Percentiles rank a stretch among this genome's conserved stretches.
phyloP scores from a whole-genome alignment of 53 echinoderm and acorn worm species.

The Paracentrotus lividus region DNA sequence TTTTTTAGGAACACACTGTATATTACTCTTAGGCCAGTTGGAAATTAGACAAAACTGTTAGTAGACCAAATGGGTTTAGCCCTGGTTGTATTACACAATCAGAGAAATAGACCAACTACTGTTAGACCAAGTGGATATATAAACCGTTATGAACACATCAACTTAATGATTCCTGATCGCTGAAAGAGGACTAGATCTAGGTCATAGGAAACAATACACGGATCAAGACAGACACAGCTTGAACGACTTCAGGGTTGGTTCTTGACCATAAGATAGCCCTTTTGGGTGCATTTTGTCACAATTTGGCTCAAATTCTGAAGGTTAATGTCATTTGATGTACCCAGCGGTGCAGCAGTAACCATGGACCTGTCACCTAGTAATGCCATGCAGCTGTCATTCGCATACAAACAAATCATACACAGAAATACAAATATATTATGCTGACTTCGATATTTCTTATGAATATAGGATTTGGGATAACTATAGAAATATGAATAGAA shows the following conservation, averaged over 20 bases:
- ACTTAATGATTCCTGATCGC: not conserved
- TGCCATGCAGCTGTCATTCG: not conserved
- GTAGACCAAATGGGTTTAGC: too few relatives aligned
- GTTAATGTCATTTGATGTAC: not conserved
- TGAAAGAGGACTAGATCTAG: not conserved
- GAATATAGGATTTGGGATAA: not conserved
- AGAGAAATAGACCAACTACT: too few relatives aligned
- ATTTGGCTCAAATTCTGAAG: slow-evolving; percentile 20
- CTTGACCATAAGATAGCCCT: slow-evolving; percentile 30
- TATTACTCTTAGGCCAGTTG: too few relatives aligned
- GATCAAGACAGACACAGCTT: not conserved
- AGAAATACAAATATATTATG: not conserved
- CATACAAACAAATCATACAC: not conserved
- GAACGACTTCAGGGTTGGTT: not conserved
- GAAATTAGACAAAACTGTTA: too few relatives aligned
- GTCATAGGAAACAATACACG: not conserved
- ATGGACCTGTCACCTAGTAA: too few relatives aligned
- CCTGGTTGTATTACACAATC: too few relatives aligned
- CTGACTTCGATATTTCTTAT: not conserved
- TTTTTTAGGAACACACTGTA: too few relatives aligned
- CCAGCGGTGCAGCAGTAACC: not conserved
- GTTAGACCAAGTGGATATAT: too few relatives aligned
- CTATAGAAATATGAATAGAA: not conserved
- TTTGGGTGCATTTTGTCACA: slow-evolving; percentile 13
- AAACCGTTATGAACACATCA: not conserved